Conservation (phyloP, 2,113 vertebrate genomes). For the Thinocorus orbignyianus region DNA sequence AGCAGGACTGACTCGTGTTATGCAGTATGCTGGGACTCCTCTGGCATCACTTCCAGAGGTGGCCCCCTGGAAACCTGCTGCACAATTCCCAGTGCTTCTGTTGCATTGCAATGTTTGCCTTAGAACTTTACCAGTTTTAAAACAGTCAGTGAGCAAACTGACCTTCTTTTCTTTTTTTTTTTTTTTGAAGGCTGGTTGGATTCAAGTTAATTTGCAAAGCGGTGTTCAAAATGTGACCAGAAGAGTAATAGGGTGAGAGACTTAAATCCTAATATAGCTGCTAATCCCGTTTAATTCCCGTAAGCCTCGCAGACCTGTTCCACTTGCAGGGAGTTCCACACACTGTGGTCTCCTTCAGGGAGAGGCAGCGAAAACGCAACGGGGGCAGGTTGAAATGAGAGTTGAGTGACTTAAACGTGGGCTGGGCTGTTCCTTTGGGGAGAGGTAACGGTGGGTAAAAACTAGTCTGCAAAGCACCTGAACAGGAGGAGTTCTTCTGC, state of each 20-base stretch:
- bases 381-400: slow-evolving; percentile 9
- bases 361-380: slow-evolving; percentile 19
- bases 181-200: background rate
- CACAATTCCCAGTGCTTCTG: background rate
- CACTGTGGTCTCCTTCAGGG: background rate
- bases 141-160: background rate
- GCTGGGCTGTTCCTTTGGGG: background rate
- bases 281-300: slow-evolving; percentile 77
- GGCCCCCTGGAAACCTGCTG: background rate
- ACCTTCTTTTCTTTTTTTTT: background rate
- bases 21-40: background rate
- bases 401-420: background rate
- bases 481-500: background rate
- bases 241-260: slow-evolving; percentile 73
- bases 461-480: background rate
- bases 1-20: background rate
- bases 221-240: slow-evolving; percentile 47
- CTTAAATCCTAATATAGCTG: slow-evolving; percentile 80
- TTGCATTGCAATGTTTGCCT: background rate
- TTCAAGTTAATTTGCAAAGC: slow-evolving; percentile 55
- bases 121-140: background rate
- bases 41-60: background rate
- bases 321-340: slow-evolving; percentile 31
- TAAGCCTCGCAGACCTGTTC: slow-evolving; percentile 64
- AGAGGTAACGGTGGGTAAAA: background rate